Evolutionary conservation across 2,797 vertebrate species (phyloP).

Genomic region (Simalia tracyae): DNA sequence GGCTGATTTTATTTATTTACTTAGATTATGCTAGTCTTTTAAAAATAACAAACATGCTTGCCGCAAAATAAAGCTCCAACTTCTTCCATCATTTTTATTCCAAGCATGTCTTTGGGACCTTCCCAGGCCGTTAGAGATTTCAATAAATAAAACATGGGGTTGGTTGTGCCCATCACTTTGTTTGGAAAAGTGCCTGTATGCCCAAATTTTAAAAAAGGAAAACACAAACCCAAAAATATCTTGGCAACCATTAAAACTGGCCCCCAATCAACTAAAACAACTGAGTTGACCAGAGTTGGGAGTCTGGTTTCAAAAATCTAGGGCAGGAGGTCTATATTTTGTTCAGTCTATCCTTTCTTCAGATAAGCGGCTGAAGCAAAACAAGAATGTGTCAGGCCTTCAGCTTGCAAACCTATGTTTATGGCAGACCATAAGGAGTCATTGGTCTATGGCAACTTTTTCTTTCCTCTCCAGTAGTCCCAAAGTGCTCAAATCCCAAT

Average conservation of each 20-base stretch:
- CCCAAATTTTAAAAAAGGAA: background rate
- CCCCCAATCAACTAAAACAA: conserved; percentile 18
- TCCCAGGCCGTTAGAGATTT: background rate
- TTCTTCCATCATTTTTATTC: background rate
- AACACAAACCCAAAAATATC: background rate
- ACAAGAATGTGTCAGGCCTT: background rate
- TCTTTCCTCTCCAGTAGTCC: background rate
- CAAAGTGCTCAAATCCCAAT: background rate
- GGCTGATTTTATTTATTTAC: background rate
- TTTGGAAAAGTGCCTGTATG: background rate
- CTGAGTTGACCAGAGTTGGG: conserved; percentile 20
- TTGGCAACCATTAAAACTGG: conserved; percentile 27
- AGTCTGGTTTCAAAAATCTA: background rate
- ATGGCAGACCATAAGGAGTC: background rate
- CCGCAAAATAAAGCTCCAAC: background rate
- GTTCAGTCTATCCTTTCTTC: conserved; percentile 20
- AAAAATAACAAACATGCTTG: background rate
- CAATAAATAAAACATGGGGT: background rate
- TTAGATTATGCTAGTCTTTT: background rate
- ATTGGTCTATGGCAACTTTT: background rate
- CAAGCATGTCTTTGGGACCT: background rate
- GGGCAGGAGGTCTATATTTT: conserved; percentile 28
- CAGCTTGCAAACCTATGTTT: background rate
- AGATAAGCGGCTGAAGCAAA: background rate
- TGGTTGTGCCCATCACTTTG: background rate